A percentile compares a stretch with the other conserved stretches of the same genome.
Conservation (phyloP, 2,113 vertebrate species). For the Sula dactylatra region DNA sequence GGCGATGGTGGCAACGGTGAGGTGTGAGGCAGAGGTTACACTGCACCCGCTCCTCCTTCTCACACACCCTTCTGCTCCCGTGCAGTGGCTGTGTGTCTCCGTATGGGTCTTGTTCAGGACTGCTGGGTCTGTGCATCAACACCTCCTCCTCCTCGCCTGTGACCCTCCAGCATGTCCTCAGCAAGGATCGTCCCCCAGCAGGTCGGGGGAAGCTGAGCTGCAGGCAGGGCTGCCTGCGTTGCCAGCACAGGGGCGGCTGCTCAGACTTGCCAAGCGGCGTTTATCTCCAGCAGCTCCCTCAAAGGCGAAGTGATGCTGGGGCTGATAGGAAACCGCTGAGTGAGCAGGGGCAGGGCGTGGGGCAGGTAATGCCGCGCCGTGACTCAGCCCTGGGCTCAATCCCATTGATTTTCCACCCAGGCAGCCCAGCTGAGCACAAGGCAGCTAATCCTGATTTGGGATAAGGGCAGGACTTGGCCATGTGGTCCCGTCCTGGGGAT, state of each 20-base stretch:
- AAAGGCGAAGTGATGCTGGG: background rate
- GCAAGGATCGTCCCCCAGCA: background rate
- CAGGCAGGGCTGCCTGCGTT: background rate
- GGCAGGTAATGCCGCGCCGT: background rate
- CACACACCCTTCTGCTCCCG: rapidly evolving
- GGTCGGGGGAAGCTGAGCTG: background rate
- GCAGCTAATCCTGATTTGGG: background rate
- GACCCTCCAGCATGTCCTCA: background rate
- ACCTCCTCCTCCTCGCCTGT: background rate
- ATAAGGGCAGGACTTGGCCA: background rate
- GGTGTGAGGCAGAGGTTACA: background rate
- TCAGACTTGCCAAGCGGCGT: background rate
- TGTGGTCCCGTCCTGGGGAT: rapidly evolving
- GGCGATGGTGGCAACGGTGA: background rate
- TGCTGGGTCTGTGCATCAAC: background rate
- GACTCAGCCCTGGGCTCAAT: background rate
- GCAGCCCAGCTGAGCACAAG: background rate
- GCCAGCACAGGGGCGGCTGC: background rate
- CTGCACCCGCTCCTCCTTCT: background rate
- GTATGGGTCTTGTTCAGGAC: background rate
- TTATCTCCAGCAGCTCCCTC: background rate
- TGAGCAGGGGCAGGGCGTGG: background rate
- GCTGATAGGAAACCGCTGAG: background rate
- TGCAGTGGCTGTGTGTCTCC: rapidly evolving
- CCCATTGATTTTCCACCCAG: background rate